phyloP scores from a whole-genome alignment of 1,140 invertebrate genomes.

The Drosophila asahinai region DNA sequence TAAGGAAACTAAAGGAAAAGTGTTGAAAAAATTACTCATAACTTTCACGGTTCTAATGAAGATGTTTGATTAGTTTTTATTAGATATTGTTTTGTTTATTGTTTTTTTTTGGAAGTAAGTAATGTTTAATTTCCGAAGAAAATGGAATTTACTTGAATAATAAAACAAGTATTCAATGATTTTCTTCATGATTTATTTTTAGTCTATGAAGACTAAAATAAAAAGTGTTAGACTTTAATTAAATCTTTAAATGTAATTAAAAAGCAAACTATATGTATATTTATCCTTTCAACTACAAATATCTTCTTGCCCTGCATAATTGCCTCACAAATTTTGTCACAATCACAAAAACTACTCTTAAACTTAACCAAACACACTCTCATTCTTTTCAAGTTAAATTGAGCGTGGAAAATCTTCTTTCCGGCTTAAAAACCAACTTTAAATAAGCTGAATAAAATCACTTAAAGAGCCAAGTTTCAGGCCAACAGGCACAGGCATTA shows the following conservation, averaged over 20 bases:
- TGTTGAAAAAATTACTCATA: neutral
- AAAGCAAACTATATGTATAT: too few species aligned
- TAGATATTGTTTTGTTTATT: too few species aligned
- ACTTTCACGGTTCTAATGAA: conserved; percentile 1
- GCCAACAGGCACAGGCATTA: conserved; percentile 41
- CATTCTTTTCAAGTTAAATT: neutral
- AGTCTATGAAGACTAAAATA: too few species aligned
- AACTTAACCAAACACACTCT: neutral
- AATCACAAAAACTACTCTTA: neutral
- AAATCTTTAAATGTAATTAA: too few species aligned
- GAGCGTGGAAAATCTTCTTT: conserved; percentile 2
- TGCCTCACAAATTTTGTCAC: neutral
- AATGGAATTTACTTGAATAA: too few species aligned
- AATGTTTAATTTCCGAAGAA: too few species aligned
- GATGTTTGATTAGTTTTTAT: conserved; percentile 7
- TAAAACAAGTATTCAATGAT: too few species aligned
- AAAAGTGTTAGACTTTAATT: too few species aligned
- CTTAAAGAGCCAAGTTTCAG: conserved; percentile 12
- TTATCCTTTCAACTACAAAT: too few species aligned
- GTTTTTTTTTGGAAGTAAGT: too few species aligned
- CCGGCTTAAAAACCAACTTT: conserved; percentile 3
- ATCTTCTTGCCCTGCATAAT: neutral
- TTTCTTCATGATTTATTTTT: too few species aligned
- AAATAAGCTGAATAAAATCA: conserved; percentile 14
- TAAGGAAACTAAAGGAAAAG: too few species aligned